Percentiles rank a stretch among this genome's conserved stretches.
phyloP scores from a whole-genome alignment of 2,888 invertebrate genomes.

The Tipula helvola region DNA sequence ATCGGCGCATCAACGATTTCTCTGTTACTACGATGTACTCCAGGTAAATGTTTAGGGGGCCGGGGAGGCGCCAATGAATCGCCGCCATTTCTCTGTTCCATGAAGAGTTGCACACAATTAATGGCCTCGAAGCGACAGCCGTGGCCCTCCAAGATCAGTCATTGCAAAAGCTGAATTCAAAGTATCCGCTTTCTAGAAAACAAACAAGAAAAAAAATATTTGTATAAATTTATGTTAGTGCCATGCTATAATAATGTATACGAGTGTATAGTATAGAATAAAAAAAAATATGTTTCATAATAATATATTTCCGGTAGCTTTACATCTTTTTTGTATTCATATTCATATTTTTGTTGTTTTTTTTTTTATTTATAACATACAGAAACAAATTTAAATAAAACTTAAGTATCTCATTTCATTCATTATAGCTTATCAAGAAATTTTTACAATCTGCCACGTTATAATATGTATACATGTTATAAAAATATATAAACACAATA shows the following conservation, averaged over 20 bases:
- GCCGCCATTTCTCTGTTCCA: conserved; percentile 67
- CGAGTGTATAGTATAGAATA: background rate
- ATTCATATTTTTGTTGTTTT: background rate
- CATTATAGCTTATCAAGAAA: background rate
- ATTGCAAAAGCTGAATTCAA: conserved; percentile 33
- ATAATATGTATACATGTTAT: background rate
- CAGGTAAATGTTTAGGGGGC: conserved; percentile 61
- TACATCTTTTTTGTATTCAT: background rate
- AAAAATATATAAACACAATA: background rate
- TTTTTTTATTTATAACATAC: background rate
- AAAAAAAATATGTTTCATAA: background rate
- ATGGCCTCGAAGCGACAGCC: conserved; percentile 39
- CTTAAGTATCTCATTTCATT: background rate
- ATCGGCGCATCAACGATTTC: conserved; percentile 43
- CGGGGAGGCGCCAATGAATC: conserved; percentile 59
- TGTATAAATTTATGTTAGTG: background rate
- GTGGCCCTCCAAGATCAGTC: conserved; percentile 51
- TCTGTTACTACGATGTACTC: conserved; percentile 45
- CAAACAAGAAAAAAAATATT: conserved; percentile 18
- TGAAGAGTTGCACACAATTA: conserved; percentile 35
- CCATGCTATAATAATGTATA: background rate
- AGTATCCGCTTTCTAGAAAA: conserved; percentile 43
- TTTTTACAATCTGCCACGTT: background rate
- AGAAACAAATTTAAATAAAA: background rate
- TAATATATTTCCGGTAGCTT: background rate